Conservation (phyloP, 1,140 invertebrate species). For the Hypsibius dujardini region DNA sequence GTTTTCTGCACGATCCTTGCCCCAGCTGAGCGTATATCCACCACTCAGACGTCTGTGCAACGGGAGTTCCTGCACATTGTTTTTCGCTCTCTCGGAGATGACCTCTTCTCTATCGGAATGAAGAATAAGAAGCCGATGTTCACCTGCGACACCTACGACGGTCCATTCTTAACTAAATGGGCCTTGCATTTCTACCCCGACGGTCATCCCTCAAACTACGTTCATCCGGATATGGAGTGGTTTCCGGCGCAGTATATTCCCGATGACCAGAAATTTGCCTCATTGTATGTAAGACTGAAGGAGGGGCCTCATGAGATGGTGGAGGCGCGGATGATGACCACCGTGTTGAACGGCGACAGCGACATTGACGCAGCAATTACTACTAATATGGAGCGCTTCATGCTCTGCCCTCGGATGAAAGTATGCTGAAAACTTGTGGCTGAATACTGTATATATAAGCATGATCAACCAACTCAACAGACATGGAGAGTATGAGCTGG, state of each 20-base stretch:
- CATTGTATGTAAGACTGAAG: constrained; percentile 7
- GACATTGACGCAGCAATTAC: constrained; percentile 3
- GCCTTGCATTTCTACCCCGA: constrained; percentile 13
- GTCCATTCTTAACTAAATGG: constrained; percentile 1
- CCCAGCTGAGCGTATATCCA: background rate
- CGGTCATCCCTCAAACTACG: constrained; percentile 13
- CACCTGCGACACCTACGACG: constrained; percentile 6
- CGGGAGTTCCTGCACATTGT: constrained; percentile 13
- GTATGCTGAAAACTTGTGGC: background rate
- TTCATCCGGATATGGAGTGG: constrained; percentile 14
- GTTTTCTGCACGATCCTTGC: background rate
- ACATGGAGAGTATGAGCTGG: too few species aligned
- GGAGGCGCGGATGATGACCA: constrained; percentile 12
- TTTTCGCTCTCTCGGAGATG: background rate
- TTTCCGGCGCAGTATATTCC: constrained; percentile 7
- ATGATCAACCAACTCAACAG: too few species aligned
- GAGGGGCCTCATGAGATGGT: constrained; percentile 13
- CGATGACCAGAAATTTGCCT: constrained; percentile 16
- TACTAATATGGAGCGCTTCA: constrained; percentile 16
- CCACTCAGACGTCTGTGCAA: background rate
- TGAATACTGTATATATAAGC: too few species aligned
- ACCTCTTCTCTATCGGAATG: background rate
- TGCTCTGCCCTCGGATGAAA: constrained; percentile 13
- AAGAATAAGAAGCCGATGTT: constrained; percentile 14
- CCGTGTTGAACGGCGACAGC: constrained; percentile 8